Conservation (phyloP, 1,140 invertebrate genomes). For the Kradibia gibbosae region DNA sequence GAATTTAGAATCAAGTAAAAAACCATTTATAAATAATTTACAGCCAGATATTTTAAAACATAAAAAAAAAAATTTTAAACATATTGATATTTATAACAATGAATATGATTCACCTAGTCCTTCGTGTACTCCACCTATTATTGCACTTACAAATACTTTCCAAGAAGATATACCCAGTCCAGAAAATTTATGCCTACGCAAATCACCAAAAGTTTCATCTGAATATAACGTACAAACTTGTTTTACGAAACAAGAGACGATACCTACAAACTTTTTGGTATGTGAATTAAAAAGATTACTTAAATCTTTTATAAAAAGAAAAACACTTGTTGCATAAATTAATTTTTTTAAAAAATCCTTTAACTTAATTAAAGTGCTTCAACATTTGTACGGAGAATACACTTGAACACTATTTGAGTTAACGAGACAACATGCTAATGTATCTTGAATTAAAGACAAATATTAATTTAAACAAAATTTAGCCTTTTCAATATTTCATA, state of each 20-base stretch:
- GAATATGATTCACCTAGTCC: constrained; percentile 67
- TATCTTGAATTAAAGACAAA: too few relatives aligned
- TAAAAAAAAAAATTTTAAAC: background rate
- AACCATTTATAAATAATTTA: background rate
- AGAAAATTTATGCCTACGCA: constrained; percentile 76
- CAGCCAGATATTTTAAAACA: background rate
- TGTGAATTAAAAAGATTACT: background rate
- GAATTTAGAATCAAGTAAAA: background rate
- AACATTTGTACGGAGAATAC: too few relatives aligned
- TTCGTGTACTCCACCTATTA: constrained; percentile 66
- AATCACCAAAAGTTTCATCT: constrained; percentile 51
- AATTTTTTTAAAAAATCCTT: too few relatives aligned
- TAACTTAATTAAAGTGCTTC: too few relatives aligned
- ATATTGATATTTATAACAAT: constrained; percentile 49
- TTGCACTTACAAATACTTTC: constrained; percentile 67
- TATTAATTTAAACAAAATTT: too few relatives aligned
- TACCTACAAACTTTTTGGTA: constrained; percentile 28
- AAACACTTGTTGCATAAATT: too few relatives aligned
- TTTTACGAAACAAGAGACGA: constrained; percentile 25
- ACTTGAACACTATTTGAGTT: too few relatives aligned
- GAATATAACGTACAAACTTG: constrained; percentile 24
- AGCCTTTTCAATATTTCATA: too few relatives aligned
- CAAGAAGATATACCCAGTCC: constrained; percentile 75
- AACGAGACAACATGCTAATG: too few relatives aligned
- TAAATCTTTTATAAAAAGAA: too few relatives aligned